phyloP scores from a whole-genome alignment of 2,797 vertebrate species.

The Acomys russatus region DNA sequence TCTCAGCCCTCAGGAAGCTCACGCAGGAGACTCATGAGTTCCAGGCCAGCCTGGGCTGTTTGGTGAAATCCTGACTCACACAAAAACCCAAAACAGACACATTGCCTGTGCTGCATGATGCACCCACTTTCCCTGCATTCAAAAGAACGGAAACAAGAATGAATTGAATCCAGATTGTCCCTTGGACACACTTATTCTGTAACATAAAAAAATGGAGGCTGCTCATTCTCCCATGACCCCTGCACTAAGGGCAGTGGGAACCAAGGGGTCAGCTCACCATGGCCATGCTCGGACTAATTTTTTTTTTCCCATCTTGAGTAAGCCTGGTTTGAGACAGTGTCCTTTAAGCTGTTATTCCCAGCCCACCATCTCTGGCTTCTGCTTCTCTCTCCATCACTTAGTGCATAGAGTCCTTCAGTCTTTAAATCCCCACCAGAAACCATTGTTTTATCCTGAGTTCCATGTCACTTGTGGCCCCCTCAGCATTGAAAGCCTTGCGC shows the following conservation, averaged over 20 bases:
- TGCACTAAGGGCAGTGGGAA: background rate
- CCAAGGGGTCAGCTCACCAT: background rate
- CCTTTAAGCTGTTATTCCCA: background rate
- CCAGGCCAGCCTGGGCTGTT: background rate
- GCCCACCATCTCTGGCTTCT: background rate
- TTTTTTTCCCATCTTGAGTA: background rate
- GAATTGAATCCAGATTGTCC: slow-evolving; percentile 26
- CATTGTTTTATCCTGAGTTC: background rate
- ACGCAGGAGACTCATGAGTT: background rate
- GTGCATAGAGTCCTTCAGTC: background rate
- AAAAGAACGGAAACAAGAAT: background rate
- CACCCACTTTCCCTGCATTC: background rate
- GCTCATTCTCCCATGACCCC: background rate
- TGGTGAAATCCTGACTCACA: background rate
- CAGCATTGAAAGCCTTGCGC: background rate
- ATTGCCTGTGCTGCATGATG: too few relatives aligned
- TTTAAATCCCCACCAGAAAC: background rate
- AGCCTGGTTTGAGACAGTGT: background rate
- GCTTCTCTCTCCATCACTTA: background rate
- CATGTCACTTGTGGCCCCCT: background rate
- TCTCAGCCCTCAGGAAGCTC: background rate
- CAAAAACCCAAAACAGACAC: background rate
- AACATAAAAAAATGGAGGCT: background rate
- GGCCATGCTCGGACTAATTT: background rate
- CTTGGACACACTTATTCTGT: slow-evolving; percentile 17